A percentile compares a stretch with the other conserved stretches of the same genome.
These are phyloP conservation scores for Oryzias melastigma DNA, from an alignment of 2,113 vertebrate genomes.

Conservation along the genomic window DNA sequence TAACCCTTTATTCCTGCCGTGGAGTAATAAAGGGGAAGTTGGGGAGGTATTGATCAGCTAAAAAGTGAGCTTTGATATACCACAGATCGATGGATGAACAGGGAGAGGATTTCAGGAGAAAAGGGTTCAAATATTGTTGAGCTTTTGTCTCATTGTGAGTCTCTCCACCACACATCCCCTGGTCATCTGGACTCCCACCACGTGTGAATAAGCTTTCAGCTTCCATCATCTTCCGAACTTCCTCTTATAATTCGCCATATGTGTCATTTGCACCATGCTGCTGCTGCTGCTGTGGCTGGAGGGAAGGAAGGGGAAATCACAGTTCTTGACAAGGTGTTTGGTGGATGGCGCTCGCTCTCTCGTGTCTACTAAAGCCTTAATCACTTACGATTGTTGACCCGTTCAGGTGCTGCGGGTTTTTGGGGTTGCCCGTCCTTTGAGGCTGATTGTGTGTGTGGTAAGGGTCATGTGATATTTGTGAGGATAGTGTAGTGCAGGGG, in stretches of 20 bases:
- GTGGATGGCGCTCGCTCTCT: slow-evolving; percentile 54
- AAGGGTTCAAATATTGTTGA: slow-evolving; percentile 42
- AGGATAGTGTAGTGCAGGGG: too few relatives aligned
- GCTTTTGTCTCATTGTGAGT: slow-evolving; percentile 44
- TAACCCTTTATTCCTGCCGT: slow-evolving; percentile 41
- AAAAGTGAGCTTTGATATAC: slow-evolving; percentile 61
- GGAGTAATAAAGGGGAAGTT: slow-evolving; percentile 69
- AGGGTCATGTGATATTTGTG: too few relatives aligned
- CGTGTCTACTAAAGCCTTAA: slow-evolving; percentile 43
- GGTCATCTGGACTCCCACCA: slow-evolving; percentile 72
- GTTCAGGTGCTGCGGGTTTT: too few relatives aligned
- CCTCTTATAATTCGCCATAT: slow-evolving; percentile 80
- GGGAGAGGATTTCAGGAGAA: slow-evolving; percentile 8
- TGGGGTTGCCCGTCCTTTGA: too few relatives aligned
- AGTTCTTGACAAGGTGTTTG: slow-evolving; percentile 70
- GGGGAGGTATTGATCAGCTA: slow-evolving; percentile 60
- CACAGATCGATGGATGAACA: slow-evolving; percentile 28
- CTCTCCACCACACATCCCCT: slow-evolving; percentile 38
- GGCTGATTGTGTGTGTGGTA: too few relatives aligned
- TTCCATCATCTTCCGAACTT: slow-evolving; percentile 75
- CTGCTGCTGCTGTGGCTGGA: slow-evolving; percentile 43
- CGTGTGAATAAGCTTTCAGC: slow-evolving; percentile 78
- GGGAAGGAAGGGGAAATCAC: slow-evolving; percentile 53
- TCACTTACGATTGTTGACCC: background rate
- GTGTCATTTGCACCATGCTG: slow-evolving; percentile 70